A percentile compares a stretch with the other conserved stretches of the same genome.
These are phyloP conservation scores for Drosophila limbata DNA, from an alignment of 2,888 invertebrate genomes.

Conservation along the genomic window DNA sequence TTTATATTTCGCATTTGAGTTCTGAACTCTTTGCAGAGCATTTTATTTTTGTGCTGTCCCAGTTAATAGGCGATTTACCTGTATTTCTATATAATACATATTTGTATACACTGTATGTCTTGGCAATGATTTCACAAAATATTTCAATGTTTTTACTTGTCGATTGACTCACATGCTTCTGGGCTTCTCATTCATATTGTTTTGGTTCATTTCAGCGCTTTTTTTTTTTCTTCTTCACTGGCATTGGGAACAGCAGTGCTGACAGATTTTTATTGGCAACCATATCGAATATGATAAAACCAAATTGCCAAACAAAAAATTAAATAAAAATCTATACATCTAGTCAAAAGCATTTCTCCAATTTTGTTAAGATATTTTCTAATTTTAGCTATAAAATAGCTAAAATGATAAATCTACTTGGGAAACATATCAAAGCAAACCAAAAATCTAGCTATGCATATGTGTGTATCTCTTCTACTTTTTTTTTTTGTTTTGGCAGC, in stretches of 20 bases:
- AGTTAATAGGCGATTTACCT: constrained; percentile 37
- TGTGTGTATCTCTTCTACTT: constrained; percentile 15
- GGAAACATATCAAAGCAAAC: constrained; percentile 50
- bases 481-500: constrained; percentile 51
- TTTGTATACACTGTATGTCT: constrained; percentile 40
- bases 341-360: too few species aligned
- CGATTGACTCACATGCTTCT: constrained; percentile 25
- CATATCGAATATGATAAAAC: not conserved
- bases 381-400: not conserved
- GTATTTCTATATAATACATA: constrained; percentile 18
- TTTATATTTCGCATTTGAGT: not conserved
- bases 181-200: constrained; percentile 57
- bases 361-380: not conserved
- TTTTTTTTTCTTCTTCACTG: constrained; percentile 42
- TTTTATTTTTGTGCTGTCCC: constrained; percentile 7
- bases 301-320: not conserved
- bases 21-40: constrained; percentile 23
- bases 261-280: not conserved
- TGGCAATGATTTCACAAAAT: constrained; percentile 60
- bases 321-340: not conserved
- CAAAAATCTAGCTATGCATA: constrained; percentile 29
- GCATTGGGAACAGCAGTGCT: constrained; percentile 60
- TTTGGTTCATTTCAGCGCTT: constrained; percentile 22
- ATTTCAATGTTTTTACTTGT: constrained; percentile 38
- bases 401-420: constrained; percentile 40